A percentile compares a stretch with the other conserved stretches of the same genome.
Evolutionary conservation across 1,140 invertebrate species (phyloP).

Genomic region (Muscidifurax raptorellus): DNA sequence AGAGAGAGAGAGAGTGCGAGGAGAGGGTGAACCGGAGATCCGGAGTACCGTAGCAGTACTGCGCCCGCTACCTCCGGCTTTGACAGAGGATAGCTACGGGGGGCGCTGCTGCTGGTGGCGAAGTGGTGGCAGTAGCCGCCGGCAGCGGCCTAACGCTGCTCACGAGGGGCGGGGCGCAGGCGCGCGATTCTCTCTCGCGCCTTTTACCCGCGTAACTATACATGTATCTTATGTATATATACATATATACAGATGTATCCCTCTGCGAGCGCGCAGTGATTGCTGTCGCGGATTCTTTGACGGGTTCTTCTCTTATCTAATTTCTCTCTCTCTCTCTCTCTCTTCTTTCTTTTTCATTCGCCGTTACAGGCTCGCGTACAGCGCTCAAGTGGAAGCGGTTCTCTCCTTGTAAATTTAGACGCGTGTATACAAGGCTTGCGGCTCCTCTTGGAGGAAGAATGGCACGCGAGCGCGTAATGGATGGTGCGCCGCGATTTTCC

Average conservation of each 20-base stretch:
- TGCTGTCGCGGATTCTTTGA: background rate
- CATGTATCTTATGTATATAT: background rate
- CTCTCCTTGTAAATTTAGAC: background rate
- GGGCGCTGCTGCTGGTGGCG: conserved; percentile 32
- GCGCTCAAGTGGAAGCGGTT: no score
- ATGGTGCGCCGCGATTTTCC: background rate
- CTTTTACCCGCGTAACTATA: conserved; percentile 33
- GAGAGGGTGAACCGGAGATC: conserved; percentile 65
- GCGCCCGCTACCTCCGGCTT: conserved; percentile 63
- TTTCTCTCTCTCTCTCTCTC: no score
- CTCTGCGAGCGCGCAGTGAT: background rate
- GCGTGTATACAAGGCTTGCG: no score
- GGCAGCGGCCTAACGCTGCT: conserved; percentile 61
- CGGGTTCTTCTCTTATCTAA: no score
- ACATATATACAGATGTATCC: background rate
- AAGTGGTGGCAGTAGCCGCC: conserved; percentile 66
- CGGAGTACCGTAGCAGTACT: conserved; percentile 72
- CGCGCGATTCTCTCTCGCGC: conserved; percentile 53
- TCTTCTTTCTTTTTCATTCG: background rate
- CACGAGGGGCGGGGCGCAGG: conserved; percentile 52
- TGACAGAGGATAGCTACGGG: conserved; percentile 69
- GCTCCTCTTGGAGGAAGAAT: background rate
- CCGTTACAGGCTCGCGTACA: no score
- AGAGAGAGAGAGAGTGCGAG: conserved; percentile 4
- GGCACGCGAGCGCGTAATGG: background rate